phyloP scores from a whole-genome alignment of 1,140 invertebrate genomes.

The Rhynchophorus ferrugineus region DNA sequence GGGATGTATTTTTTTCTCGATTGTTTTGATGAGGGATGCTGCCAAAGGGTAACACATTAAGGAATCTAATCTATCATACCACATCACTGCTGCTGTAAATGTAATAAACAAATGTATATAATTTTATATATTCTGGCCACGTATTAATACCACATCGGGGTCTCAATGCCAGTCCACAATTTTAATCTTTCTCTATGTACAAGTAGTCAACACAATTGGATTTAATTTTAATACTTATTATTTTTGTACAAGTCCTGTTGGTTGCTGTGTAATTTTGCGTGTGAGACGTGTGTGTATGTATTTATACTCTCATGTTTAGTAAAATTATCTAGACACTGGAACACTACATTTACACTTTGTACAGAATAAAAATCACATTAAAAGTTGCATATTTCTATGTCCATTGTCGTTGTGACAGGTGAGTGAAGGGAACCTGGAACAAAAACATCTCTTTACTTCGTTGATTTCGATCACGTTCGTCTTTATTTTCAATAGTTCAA shows the following conservation, averaged over 20 bases:
- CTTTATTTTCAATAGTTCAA: not conserved
- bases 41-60: constrained; percentile 37
- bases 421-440: constrained; percentile 35
- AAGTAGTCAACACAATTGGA: constrained; percentile 38
- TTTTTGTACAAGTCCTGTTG: constrained; percentile 41
- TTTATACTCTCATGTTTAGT: constrained; percentile 9
- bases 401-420: constrained; percentile 39
- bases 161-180: constrained; percentile 29
- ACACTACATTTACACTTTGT: constrained; percentile 45
- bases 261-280: not conserved
- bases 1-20: constrained; percentile 28
- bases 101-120: constrained; percentile 21
- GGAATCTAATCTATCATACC: constrained; percentile 39
- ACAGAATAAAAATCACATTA: constrained; percentile 43
- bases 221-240: constrained; percentile 40
- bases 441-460: no score
- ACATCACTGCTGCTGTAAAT: constrained; percentile 35
- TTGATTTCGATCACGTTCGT: constrained; percentile 4
- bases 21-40: constrained; percentile 25
- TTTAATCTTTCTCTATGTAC: constrained; percentile 33
- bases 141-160: constrained; percentile 30
- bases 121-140: constrained; percentile 11
- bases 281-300: not conserved
- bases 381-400: constrained; percentile 43
- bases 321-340: constrained; percentile 40